phyloP scores from a whole-genome alignment of 2,113 vertebrate species.

The Bambusicola thoracicus region DNA sequence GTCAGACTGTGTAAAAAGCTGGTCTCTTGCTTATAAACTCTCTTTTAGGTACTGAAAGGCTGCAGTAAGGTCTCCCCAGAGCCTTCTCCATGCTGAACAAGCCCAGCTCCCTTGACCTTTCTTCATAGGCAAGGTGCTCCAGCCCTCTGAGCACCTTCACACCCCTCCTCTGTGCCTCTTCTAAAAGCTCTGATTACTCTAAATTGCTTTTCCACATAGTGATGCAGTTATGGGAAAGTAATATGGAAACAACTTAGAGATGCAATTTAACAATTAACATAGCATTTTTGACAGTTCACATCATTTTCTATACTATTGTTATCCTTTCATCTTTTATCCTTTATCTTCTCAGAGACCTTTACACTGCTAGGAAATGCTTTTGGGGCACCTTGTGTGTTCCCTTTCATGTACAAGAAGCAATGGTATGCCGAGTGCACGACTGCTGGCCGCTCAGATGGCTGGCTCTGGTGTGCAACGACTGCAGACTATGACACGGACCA shows the following conservation, averaged over 20 bases:
- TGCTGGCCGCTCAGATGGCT: conserved; percentile 75
- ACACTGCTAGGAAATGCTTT: conserved; percentile 86
- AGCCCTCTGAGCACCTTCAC: too few relatives aligned
- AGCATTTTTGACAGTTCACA: neutral
- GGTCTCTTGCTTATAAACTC: too few relatives aligned
- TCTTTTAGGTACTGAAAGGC: too few relatives aligned
- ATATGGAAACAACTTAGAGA: neutral
- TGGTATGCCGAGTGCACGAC: conserved; percentile 85
- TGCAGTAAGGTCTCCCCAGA: too few relatives aligned
- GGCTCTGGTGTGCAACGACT: conserved; percentile 87
- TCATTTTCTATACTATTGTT: neutral
- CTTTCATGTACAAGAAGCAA: conserved; percentile 78
- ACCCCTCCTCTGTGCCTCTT: too few relatives aligned
- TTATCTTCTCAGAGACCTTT: conserved; percentile 81
- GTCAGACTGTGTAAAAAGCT: too few relatives aligned
- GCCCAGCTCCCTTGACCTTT: too few relatives aligned
- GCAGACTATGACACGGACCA: conserved; percentile 76
- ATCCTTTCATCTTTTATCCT: neutral
- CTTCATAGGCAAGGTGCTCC: too few relatives aligned
- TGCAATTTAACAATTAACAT: neutral
- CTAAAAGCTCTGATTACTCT: neutral
- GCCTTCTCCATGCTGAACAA: too few relatives aligned
- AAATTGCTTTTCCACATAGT: neutral
- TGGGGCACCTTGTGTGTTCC: conserved; percentile 86
- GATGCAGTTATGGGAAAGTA: neutral